phyloP scores from a whole-genome alignment of 2,888 invertebrate species.

The Capitulum mitella region DNA sequence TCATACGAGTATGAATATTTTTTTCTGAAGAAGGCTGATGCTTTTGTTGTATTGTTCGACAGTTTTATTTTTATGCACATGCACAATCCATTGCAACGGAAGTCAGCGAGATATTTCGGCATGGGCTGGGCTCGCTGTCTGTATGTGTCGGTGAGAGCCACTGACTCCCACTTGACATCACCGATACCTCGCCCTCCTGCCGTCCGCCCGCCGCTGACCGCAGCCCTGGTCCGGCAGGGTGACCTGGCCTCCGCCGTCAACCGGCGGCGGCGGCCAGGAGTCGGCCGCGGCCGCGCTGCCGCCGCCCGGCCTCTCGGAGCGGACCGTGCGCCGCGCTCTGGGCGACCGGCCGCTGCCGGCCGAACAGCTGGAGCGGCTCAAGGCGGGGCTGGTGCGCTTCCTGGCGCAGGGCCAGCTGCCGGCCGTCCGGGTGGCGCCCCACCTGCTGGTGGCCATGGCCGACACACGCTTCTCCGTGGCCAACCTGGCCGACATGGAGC shows the following conservation, averaged over 20 bases:
- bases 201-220: background rate
- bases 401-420: constrained; percentile 68
- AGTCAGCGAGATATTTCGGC: too few relatives aligned
- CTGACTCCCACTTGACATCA: too few relatives aligned
- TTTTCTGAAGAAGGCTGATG: constrained; percentile 10
- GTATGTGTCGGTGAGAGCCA: too few relatives aligned
- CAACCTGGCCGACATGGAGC: constrained; percentile 73
- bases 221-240: background rate
- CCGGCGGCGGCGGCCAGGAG: background rate
- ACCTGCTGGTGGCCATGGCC: constrained; percentile 75
- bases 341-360: constrained; percentile 40
- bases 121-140: too few relatives aligned
- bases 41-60: background rate
- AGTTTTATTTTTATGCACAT: too few relatives aligned
- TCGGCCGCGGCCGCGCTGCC: constrained; percentile 2
- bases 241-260: background rate
- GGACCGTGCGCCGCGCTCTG: background rate
- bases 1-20: too few relatives aligned
- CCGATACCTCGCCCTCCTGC: too few relatives aligned
- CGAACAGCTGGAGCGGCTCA: constrained; percentile 74
- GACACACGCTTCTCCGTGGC: constrained; percentile 85
- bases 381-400: constrained; percentile 72
- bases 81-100: too few relatives aligned
- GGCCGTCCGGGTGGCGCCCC: constrained; percentile 63
- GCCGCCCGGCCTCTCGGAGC: constrained; percentile 6